Evolutionary conservation across 2,888 invertebrate genomes (phyloP).

Genomic region (Nasonia oneida): DNA sequence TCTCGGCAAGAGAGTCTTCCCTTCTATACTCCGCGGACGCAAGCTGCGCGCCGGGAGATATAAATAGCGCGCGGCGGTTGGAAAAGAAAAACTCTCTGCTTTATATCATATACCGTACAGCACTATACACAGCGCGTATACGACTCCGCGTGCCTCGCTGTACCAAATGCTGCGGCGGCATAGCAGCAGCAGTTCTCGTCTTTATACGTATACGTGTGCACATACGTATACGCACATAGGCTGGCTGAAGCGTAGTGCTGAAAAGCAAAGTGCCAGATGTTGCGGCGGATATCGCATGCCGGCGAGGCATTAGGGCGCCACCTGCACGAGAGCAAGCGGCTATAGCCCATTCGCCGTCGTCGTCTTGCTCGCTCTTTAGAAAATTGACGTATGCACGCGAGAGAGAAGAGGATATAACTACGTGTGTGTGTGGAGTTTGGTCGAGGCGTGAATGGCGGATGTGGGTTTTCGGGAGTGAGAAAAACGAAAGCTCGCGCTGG

Average conservation of each 20-base stretch:
- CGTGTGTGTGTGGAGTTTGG: not conserved
- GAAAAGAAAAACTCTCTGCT: constrained; percentile 58
- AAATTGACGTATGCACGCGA: constrained; percentile 8
- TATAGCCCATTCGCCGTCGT: constrained; percentile 7
- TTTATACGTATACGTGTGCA: not conserved
- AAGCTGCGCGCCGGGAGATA: constrained; percentile 56
- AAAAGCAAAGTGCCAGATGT: constrained; percentile 65
- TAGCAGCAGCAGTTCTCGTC: not conserved
- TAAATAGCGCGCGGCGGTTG: constrained; percentile 63
- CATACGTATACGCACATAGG: not conserved
- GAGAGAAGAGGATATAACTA: not conserved
- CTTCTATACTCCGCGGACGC: not conserved
- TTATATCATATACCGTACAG: constrained; percentile 38
- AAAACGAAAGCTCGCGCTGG: not conserved
- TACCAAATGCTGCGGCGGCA: constrained; percentile 23
- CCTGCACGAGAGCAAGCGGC: constrained; percentile 24
- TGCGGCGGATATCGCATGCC: constrained; percentile 7
- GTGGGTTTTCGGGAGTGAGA: not conserved
- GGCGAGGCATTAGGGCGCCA: constrained; percentile 49
- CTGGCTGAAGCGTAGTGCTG: constrained; percentile 48
- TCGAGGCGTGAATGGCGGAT: not conserved
- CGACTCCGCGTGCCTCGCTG: constrained; percentile 44
- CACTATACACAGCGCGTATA: not conserved
- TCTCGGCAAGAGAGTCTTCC: not conserved
- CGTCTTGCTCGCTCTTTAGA: not conserved